Evolutionary conservation across 2,797 vertebrate species (phyloP).

Genomic region (Pygocentrus nattereri): DNA sequence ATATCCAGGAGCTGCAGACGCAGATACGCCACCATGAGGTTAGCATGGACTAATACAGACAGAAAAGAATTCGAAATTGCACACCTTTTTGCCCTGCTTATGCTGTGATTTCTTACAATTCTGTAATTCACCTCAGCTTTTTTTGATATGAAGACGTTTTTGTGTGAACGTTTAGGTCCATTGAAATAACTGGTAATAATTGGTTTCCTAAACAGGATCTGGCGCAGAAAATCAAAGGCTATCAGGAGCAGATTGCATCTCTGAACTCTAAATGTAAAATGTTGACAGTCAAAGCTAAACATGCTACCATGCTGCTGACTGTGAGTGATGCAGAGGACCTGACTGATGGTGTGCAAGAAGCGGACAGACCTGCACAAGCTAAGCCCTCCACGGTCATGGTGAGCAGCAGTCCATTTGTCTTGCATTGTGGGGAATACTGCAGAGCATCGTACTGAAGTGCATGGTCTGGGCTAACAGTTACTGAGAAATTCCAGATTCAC

Average conservation of each 20-base stretch:
- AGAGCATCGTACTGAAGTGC: background rate
- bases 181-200: background rate
- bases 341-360: conserved; percentile 84
- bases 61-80: background rate
- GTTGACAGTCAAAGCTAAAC: conserved; percentile 96
- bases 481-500: background rate
- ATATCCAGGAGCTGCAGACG: conserved; percentile 93
- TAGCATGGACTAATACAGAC: conserved; percentile 27
- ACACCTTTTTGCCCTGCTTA: background rate
- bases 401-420: conserved; percentile 66
- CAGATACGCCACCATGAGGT: conserved; percentile 97
- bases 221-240: conserved; percentile 95
- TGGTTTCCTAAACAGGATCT: conserved; percentile 82
- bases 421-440: background rate
- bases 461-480: background rate
- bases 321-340: conserved; percentile 91
- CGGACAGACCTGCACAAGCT: conserved; percentile 81
- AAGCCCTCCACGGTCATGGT: conserved; percentile 93
- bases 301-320: conserved; percentile 94
- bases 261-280: conserved; percentile 97
- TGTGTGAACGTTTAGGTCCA: background rate
- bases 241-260: conserved; percentile 95
- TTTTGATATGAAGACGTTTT: background rate
- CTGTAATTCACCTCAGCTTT: background rate
- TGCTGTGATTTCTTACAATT: background rate